These are phyloP conservation scores for Piscicola geometra DNA, from an alignment of 2,888 invertebrate genomes.

Conservation along the genomic window DNA sequence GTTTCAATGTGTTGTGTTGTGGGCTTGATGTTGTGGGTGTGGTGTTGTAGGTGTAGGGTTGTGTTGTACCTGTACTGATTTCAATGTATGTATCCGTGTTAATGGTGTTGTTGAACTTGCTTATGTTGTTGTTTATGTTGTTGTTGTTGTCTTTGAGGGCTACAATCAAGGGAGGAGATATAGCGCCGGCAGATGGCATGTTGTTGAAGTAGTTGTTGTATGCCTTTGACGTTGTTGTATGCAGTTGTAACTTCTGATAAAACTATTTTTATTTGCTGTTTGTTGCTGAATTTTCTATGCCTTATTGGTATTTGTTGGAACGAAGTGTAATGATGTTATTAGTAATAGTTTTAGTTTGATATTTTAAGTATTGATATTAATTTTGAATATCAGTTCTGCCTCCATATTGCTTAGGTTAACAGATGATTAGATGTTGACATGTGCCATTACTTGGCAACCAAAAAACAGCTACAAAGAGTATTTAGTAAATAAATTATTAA, in stretches of 20 bases:
- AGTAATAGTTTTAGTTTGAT: too few relatives aligned
- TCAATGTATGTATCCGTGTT: constrained; percentile 51
- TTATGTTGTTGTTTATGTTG: constrained; percentile 35
- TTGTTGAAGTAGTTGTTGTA: too few relatives aligned
- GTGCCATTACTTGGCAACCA: not conserved
- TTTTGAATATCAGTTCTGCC: not conserved
- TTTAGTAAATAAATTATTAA: too few relatives aligned
- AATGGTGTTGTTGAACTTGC: constrained; percentile 42
- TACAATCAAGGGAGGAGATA: constrained; percentile 51
- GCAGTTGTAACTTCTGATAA: too few relatives aligned
- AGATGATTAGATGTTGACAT: not conserved
- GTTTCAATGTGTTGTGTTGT: not conserved
- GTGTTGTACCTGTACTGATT: constrained; percentile 48
- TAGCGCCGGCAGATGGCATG: constrained; percentile 52
- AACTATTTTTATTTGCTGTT: too few relatives aligned
- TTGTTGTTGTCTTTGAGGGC: constrained; percentile 46
- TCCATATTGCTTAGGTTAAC: not conserved
- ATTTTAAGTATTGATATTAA: not conserved
- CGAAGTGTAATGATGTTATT: too few relatives aligned
- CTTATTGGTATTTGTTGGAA: too few relatives aligned
- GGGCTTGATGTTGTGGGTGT: too few relatives aligned
- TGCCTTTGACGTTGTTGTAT: too few relatives aligned
- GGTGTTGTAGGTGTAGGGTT: not conserved
- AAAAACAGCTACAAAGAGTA: not conserved
- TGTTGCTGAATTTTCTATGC: too few relatives aligned